These are phyloP conservation scores for Tyrannus savana DNA, from an alignment of 2,113 vertebrate species.

Conservation along the genomic window DNA sequence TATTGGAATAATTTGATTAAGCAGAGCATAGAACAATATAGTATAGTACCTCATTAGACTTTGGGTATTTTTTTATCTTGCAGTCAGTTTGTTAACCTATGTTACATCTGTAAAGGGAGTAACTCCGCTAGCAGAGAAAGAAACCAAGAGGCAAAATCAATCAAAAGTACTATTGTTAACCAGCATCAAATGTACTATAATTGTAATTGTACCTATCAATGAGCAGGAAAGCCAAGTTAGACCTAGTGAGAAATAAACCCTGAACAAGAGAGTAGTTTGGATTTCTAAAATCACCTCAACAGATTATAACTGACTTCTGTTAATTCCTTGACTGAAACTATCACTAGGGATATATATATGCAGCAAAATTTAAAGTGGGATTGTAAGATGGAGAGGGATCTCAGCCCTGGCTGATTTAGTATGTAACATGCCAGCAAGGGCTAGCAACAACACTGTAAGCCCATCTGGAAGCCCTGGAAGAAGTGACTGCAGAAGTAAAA, in stretches of 20 bases:
- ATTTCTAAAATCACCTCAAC: not conserved
- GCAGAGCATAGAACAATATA: not conserved
- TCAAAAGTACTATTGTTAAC: not conserved
- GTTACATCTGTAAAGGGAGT: not conserved
- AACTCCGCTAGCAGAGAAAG: not conserved
- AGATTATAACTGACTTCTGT: not conserved
- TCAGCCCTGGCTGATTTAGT: not conserved
- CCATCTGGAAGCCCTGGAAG: not conserved
- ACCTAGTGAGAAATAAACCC: not conserved
- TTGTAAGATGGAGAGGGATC: not conserved
- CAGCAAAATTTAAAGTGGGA: not conserved
- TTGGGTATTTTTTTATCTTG: not conserved
- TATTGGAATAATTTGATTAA: not conserved
- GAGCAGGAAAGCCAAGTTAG: not conserved
- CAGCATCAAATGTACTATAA: not conserved
- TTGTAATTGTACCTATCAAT: rapidly evolving
- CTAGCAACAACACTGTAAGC: not conserved
- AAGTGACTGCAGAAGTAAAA: not conserved
- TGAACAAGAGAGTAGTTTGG: not conserved
- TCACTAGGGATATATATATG: not conserved
- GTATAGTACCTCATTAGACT: not conserved
- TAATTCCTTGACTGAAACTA: not conserved
- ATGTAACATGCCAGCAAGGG: not conserved
- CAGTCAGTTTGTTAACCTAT: not conserved
- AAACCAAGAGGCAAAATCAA: not conserved